Conservation (phyloP, 2,113 vertebrate species). For the Paracanthobrama guichenoti region DNA sequence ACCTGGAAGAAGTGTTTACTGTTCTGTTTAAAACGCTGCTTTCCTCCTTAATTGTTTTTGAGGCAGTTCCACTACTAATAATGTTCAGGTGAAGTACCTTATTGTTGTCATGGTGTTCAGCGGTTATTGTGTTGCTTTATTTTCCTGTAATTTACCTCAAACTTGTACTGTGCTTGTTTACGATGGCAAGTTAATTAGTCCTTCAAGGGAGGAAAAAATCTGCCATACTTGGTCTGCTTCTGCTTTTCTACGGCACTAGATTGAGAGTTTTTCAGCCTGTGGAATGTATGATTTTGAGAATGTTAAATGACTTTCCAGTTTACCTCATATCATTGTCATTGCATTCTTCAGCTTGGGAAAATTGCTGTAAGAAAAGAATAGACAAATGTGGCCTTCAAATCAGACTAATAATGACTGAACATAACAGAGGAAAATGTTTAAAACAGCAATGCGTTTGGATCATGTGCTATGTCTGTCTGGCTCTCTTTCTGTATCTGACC, state of each 20-base stretch:
- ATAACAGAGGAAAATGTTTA: conserved; percentile 32
- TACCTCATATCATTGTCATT: conserved; percentile 43
- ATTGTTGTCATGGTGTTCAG: conserved; percentile 55
- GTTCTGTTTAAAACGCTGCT: conserved; percentile 58
- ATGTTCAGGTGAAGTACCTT: conserved; percentile 60
- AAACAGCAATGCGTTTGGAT: conserved; percentile 32
- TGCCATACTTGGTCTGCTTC: not conserved
- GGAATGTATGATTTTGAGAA: conserved; percentile 41
- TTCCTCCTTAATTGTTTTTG: conserved; percentile 53
- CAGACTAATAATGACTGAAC: conserved; percentile 18
- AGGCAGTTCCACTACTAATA: conserved; percentile 30
- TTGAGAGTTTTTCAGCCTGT: conserved; percentile 17
- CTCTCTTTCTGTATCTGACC: conserved; percentile 7
- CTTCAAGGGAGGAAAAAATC: not conserved
- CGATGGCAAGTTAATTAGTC: conserved; percentile 44
- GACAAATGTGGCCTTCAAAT: conserved; percentile 35
- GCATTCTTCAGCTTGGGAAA: conserved; percentile 35
- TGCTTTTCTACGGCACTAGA: not conserved
- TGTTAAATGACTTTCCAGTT: conserved; percentile 34
- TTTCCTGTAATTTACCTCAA: conserved; percentile 35
- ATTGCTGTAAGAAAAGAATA: conserved; percentile 30
- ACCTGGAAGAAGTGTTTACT: conserved; percentile 55
- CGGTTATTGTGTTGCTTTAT: conserved; percentile 43
- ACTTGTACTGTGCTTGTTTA: conserved; percentile 31
- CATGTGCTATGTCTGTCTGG: conserved; percentile 31